Base-by-base conservation (phyloP, 2,113 vertebrate species). In the Hiodon alosoides region DNA sequence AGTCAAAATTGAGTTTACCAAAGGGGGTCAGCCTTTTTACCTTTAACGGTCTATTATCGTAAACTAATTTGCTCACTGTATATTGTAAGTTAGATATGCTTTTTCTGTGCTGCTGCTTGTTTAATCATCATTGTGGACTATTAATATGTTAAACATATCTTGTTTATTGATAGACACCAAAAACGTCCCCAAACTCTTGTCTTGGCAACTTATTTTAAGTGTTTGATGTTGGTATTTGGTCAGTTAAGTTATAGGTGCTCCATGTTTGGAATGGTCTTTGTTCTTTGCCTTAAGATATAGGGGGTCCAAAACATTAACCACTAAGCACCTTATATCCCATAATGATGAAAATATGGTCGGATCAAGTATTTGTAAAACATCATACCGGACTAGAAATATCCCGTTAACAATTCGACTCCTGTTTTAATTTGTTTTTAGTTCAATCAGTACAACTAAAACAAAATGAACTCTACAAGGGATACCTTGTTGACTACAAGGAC, bases 391-490 rank as follows among this genome's bases (percentile, higher is more conserved):
- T 31, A 31, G 31, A 31, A 31, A 31, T 31, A 31, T 31, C 31
- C 31, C 31, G 31, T 60, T 47, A 14, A 60, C 48, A 13, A 46
- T 58, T 47, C 5, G 16, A 46, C 46, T 2, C 52, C 50, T 53
- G 51, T 16, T 53, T 52, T 69, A 53, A 53, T 7, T 53, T 51
- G 46, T 75, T 67, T 68, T 54, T 3, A 2, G 3, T 67, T 31
- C 8, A 47, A 59, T 59, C 50, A 16, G 17, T 51, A 51, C 14
- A 16, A 31, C 48, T 67, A 31, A 48, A 75, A 48, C 6, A n/a
- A 73, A 73, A 16, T 7, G 58, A 71, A 51, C 50, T 31, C 46
- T 57, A 51, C 46, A 4, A 68, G 10, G 51, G 68, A 53, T 75
- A 57, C 10, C 5, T 67, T 48, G 46, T 50, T 53, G 17, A 16